Base-by-base conservation (phyloP, 1,140 invertebrate genomes). In the Drosophila pruinosa region DNA sequence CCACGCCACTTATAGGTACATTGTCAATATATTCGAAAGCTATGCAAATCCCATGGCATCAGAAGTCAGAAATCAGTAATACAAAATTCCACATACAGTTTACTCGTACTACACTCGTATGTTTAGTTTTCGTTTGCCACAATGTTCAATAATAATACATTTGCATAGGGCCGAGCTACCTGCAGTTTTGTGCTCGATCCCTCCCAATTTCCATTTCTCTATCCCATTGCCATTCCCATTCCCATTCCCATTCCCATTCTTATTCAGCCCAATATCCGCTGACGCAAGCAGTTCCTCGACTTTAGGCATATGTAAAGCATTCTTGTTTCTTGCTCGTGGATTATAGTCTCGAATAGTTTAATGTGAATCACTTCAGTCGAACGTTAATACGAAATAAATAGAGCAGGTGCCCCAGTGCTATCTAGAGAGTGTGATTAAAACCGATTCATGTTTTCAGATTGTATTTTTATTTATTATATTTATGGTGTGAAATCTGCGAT, bases 131-230 rank as follows among this genome's bases (percentile, higher is more conserved):
- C 54, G 39, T 41, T 31, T 17, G 15, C n/a, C 2, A n/a, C 38
- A 21, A 17, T 15, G 1, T 21, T n/a, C n/a, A n/a, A n/a, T 8
- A 21, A 39, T 54, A 54, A 14, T 41, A 12, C 6, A 59, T 85
- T 86, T 71, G 81, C 80, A 85, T 85, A 76, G 45, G 19, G 50
- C 28, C 39, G 48, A 76, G 68, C 81, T 85, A 85, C 80, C 80
- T 85, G 80, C 70, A 81, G 57, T 28, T 61, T 45, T 39, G 26
- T 54, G 17, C 31, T 19, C n/a, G 8, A 70, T 62, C 57, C 21
- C 26, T 22, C 57, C 64, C 50, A 21, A 17, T 17, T 45, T 15
- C 7, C 6, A 56, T 69, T 69, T 52, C 61, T 45, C 48, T 63
- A 61, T 34, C 45, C 48, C 53, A 53, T 62, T 43, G 38, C 45